phyloP scores from a whole-genome alignment of 1,140 invertebrate genomes.

The Himalopsyche phryganea region DNA sequence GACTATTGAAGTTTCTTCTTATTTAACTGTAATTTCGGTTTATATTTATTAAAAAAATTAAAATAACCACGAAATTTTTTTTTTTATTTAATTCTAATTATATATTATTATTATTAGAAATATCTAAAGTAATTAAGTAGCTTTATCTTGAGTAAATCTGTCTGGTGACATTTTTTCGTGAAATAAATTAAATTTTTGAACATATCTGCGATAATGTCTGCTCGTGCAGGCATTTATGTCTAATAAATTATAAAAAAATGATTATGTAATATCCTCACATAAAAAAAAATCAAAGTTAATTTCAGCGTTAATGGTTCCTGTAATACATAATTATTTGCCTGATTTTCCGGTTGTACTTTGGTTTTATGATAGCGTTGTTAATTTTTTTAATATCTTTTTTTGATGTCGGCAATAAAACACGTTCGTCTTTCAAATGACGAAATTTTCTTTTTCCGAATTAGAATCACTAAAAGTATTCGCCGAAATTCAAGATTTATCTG shows the following conservation, averaged over 20 bases:
- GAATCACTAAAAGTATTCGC: neutral
- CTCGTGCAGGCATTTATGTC: neutral
- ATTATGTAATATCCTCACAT: neutral
- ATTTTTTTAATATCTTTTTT: neutral
- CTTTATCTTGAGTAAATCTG: neutral
- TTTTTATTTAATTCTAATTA: too few species aligned
- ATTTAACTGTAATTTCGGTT: too few species aligned
- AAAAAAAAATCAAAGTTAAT: neutral
- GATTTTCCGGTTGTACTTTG: neutral
- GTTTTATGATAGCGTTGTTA: neutral
- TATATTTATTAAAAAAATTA: too few species aligned
- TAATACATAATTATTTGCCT: neutral
- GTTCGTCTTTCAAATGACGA: neutral
- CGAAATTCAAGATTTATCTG: neutral
- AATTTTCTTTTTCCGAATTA: neutral
- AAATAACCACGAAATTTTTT: too few species aligned
- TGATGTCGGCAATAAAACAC: neutral
- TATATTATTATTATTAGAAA: too few species aligned
- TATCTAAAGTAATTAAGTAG: neutral
- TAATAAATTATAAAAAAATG: neutral
- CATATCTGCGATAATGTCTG: neutral
- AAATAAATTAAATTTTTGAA: neutral
- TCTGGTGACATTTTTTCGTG: neutral
- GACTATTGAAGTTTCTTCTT: too few species aligned
- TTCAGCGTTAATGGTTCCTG: neutral